Percentiles rank a stretch among this genome's conserved stretches.
Evolutionary conservation across 2,113 vertebrate genomes (phyloP).

Genomic region (Symphodus melops): DNA sequence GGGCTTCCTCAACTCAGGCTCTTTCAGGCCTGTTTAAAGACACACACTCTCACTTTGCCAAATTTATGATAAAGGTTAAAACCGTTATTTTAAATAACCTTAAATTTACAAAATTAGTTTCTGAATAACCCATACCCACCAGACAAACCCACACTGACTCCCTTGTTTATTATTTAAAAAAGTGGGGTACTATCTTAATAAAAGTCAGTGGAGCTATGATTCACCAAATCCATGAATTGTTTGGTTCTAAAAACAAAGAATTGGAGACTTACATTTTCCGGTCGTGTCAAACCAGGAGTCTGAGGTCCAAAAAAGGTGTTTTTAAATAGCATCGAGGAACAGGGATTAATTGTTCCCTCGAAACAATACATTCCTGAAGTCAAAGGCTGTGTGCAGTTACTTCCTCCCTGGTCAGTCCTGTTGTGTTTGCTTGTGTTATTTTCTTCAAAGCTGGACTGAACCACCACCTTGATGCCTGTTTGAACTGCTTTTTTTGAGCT

Average conservation of each 20-base stretch:
- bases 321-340: constrained; percentile 53
- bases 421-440: constrained; percentile 60
- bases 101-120: background rate
- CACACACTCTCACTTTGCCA: background rate
- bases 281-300: background rate
- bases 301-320: background rate
- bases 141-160: background rate
- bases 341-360: constrained; percentile 67
- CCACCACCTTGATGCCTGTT: constrained; percentile 59
- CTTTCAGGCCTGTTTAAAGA: background rate
- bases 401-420: constrained; percentile 49
- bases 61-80: background rate
- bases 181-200: background rate
- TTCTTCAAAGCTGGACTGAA: constrained; percentile 61
- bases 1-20: background rate
- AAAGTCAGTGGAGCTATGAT: background rate
- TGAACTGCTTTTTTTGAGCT: constrained; percentile 45
- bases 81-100: background rate
- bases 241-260: constrained; percentile 6
- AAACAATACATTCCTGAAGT: constrained; percentile 77
- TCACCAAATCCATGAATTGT: background rate
- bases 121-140: background rate
- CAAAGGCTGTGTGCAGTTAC: constrained; percentile 52
- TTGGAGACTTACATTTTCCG: constrained; percentile 6
- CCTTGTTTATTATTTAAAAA: background rate